Evolutionary conservation across 2,888 invertebrate genomes (phyloP).

Genomic region (Eremobia ochroleuca): DNA sequence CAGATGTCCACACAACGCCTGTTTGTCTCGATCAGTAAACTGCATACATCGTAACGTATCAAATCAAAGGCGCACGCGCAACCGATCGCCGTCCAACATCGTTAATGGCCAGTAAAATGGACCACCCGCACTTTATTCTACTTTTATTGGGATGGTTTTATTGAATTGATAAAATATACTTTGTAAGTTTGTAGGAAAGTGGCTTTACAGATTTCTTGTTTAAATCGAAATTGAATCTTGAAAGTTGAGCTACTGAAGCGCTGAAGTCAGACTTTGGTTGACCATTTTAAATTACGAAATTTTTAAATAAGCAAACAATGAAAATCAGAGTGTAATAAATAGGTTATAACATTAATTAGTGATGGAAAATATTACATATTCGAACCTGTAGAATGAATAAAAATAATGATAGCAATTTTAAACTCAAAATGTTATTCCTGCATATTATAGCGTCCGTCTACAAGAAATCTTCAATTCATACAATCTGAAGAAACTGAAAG

Average conservation of each 20-base stretch:
- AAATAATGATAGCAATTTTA: neutral
- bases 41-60: constrained; percentile 68
- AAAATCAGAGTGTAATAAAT: neutral
- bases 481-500: constrained; percentile 21
- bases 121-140: constrained; percentile 73
- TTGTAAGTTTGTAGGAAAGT: constrained; percentile 25
- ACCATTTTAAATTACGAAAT: neutral
- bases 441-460: neutral
- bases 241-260: neutral
- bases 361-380: neutral
- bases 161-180: constrained; percentile 41
- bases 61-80: constrained; percentile 68
- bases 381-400: neutral
- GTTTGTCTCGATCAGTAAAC: constrained; percentile 68
- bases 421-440: constrained; percentile 3
- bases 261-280: neutral
- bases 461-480: constrained; percentile 1
- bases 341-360: neutral
- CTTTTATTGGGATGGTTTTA: constrained; percentile 54
- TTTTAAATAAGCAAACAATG: neutral
- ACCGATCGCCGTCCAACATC: constrained; percentile 58
- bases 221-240: neutral
- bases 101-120: constrained; percentile 76
- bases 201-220: neutral
- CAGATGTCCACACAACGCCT: constrained; percentile 69